A percentile compares a stretch with the other conserved stretches of the same genome.
These are phyloP conservation scores for Embidobia sp. DNA, from an alignment of 2,888 invertebrate species.

Conservation along the genomic window DNA sequence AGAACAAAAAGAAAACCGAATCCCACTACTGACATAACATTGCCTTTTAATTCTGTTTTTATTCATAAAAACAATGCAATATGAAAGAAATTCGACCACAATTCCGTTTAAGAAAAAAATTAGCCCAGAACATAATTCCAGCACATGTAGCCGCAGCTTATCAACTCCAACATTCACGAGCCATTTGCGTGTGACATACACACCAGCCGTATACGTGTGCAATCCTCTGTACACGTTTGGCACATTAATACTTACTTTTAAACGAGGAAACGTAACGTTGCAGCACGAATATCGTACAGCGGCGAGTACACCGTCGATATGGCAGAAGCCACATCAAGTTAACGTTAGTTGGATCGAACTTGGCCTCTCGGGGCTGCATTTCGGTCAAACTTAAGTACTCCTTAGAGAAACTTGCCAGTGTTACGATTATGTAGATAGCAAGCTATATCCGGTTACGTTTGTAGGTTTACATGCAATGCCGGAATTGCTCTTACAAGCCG, in stretches of 20 bases:
- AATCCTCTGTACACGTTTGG: neutral
- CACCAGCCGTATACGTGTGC: neutral
- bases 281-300: slow-evolving; percentile 18
- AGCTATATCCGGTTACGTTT: slow-evolving; percentile 60
- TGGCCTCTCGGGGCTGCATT: slow-evolving; percentile 61
- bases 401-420: slow-evolving; percentile 62
- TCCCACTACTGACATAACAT: no score
- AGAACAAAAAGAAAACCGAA: no score
- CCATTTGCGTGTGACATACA: neutral
- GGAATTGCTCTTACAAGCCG: slow-evolving; percentile 46
- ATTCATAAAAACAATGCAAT: no score
- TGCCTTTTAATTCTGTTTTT: no score
- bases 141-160: no score
- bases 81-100: no score
- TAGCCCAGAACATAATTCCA: no score
- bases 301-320: slow-evolving; percentile 35
- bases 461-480: slow-evolving; percentile 49
- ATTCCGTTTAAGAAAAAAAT: no score
- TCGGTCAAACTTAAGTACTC: slow-evolving; percentile 68
- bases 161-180: neutral
- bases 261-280: slow-evolving; percentile 26
- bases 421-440: slow-evolving; percentile 59
- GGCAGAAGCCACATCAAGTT: slow-evolving; percentile 44
- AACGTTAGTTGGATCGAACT: slow-evolving; percentile 61
- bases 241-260: slow-evolving; percentile 16